These are phyloP conservation scores for Chironomus tentans DNA, from an alignment of 2,888 invertebrate species.

Conservation along the genomic window DNA sequence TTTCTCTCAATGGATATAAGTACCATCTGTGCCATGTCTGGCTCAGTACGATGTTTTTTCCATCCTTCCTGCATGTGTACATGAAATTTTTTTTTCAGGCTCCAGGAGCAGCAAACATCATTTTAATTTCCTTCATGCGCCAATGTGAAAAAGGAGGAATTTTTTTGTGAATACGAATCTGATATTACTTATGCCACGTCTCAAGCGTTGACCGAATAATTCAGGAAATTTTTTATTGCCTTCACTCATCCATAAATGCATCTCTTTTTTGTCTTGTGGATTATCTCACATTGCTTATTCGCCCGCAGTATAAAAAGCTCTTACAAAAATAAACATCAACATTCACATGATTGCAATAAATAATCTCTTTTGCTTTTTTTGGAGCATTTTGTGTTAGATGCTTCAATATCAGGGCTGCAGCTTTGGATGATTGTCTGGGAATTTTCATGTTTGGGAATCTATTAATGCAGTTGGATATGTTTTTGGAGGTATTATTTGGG, in stretches of 20 bases:
- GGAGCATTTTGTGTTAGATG: not conserved
- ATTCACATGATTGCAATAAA: slow-evolving; percentile 22
- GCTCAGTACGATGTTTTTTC: not conserved
- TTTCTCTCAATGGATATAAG: not conserved
- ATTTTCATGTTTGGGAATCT: no score
- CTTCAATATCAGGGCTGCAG: no score
- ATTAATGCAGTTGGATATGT: no score
- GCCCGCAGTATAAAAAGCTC: not conserved
- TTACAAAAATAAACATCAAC: slow-evolving; percentile 18
- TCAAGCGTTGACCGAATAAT: slow-evolving; percentile 18
- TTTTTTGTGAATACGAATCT: no score
- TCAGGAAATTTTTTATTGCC: not conserved
- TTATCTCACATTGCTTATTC: no score
- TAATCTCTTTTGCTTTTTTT: not conserved
- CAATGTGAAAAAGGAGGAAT: no score
- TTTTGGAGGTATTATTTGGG: no score
- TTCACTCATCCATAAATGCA: not conserved
- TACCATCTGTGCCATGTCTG: slow-evolving; percentile 18
- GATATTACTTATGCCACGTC: not conserved
- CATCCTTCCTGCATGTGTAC: not conserved
- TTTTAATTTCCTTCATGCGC: slow-evolving; percentile 8
- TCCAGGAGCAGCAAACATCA: not conserved
- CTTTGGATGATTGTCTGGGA: not conserved
- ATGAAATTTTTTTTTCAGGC: no score
- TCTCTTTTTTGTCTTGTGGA: not conserved